phyloP scores from a whole-genome alignment of 2,797 vertebrate species.

The Trichosurus vulpecula region DNA sequence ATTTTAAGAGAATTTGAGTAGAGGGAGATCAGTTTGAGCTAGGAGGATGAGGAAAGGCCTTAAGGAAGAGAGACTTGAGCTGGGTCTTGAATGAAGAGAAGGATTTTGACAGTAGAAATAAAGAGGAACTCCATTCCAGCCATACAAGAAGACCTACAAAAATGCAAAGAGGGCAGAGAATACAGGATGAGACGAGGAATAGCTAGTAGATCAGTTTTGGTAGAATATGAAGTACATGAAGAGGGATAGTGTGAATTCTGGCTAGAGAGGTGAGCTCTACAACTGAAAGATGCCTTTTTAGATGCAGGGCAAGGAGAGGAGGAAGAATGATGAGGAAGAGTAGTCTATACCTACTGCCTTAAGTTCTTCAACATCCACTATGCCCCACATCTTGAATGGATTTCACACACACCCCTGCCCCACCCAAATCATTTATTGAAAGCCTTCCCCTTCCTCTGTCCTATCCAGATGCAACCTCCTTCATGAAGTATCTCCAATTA shows the following conservation, averaged over 20 bases:
- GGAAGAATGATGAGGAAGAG: not conserved
- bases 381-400: not conserved
- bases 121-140: not conserved
- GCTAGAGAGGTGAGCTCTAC: not conserved
- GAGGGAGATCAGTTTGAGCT: not conserved
- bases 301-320: not conserved
- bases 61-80: not conserved
- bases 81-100: not conserved
- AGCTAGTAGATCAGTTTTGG: not conserved
- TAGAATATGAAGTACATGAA: not conserved
- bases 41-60: not conserved
- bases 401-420: no score
- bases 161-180: not conserved
- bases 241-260: not conserved
- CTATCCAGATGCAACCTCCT: no score
- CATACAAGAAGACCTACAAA: not conserved
- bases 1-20: not conserved
- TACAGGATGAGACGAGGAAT: not conserved
- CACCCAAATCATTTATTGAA: rapidly evolving
- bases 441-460: rapidly evolving
- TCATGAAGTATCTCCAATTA: not conserved
- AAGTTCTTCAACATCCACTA: no score
- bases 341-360: not conserved
- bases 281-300: not conserved
- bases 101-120: not conserved